phyloP scores from a whole-genome alignment of 2,797 vertebrate species.

The Myoxocephalus aenaeus region DNA sequence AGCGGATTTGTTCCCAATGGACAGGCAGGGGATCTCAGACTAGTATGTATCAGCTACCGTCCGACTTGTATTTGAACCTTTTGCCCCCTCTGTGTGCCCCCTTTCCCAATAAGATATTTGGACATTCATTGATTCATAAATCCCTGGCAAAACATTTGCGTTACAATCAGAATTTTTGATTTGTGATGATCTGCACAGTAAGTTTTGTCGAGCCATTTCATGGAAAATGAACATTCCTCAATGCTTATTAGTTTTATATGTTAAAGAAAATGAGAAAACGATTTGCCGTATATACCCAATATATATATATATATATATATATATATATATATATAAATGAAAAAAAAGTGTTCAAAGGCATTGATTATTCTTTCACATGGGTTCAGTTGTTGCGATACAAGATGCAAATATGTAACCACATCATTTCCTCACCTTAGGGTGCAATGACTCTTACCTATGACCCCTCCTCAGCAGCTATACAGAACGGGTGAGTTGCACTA shows the following conservation, averaged over 20 bases:
- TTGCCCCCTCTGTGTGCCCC: not conserved
- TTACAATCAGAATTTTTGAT: not conserved
- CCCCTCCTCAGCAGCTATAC: conserved; percentile 94
- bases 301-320: too few species aligned
- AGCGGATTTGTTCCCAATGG: conserved; percentile 96
- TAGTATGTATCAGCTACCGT: conserved; percentile 87
- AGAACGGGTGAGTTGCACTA: conserved; percentile 90
- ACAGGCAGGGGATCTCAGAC: conserved; percentile 96
- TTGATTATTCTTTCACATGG: not conserved
- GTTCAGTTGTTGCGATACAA: not conserved
- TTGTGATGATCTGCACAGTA: not conserved
- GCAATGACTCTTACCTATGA: conserved; percentile 98
- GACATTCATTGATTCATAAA: not conserved
- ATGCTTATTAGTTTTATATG: not conserved
- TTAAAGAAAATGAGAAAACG: not conserved
- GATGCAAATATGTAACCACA: not conserved
- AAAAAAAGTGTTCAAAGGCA: not conserved
- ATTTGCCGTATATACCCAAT: not conserved
- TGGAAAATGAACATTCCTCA: not conserved
- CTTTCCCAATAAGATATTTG: not conserved
- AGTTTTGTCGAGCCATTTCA: not conserved
- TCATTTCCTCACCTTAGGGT: conserved; percentile 82
- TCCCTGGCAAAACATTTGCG: not conserved
- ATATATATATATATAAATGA: too few species aligned
- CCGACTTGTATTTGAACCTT: not conserved